Conservation (phyloP, 2,113 vertebrate species). For the Ptilonorhynchus violaceus region DNA sequence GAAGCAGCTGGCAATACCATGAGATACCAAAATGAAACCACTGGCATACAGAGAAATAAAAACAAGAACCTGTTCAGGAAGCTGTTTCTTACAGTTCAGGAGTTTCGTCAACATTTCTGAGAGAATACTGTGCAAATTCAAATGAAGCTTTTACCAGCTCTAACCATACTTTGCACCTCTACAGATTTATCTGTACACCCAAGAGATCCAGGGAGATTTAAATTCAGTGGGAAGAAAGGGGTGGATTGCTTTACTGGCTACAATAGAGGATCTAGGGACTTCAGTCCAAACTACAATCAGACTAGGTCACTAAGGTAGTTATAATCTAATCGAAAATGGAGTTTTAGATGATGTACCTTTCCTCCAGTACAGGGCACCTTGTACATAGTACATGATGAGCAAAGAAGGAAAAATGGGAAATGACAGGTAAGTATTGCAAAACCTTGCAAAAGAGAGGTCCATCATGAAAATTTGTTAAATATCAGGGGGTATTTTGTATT, state of each 20-base stretch:
- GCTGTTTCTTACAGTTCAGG: neutral
- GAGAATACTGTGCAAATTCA: neutral
- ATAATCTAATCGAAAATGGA: conserved; percentile 51
- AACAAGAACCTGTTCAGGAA: neutral
- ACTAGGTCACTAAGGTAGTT: conserved; percentile 19
- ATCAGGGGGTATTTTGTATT: neutral
- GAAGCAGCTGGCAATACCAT: neutral
- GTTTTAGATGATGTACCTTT: conserved; percentile 54
- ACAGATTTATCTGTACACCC: neutral
- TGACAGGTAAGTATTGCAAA: conserved; percentile 17
- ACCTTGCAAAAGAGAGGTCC: neutral
- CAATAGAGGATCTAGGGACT: conserved; percentile 12
- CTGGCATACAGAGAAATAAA: neutral
- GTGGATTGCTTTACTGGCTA: conserved; percentile 2
- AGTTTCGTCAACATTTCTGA: neutral
- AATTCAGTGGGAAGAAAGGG: neutral
- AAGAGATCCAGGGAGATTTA: neutral
- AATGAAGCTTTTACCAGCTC: neutral
- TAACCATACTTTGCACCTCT: neutral
- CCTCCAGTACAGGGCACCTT: conserved; percentile 75
- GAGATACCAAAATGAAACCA: neutral
- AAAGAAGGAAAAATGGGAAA: conserved; percentile 56
- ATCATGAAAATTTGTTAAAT: neutral
- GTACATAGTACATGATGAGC: conserved; percentile 50
- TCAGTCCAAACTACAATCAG: neutral